Conservation (phyloP, 2,113 vertebrate genomes). For the Anthoscopus minutus region DNA sequence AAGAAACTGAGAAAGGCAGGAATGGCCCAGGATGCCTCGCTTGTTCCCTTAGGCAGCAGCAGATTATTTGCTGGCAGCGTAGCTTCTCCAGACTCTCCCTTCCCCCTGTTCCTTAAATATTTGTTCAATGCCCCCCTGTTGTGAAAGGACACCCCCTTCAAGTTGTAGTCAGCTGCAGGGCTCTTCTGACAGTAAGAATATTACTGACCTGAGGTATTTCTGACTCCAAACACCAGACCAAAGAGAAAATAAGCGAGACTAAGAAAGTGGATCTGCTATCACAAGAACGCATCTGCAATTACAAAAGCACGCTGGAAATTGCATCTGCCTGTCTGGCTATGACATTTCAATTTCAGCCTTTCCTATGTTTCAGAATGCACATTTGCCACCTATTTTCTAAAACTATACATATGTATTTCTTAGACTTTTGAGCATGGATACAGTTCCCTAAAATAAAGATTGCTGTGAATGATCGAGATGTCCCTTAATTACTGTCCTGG, state of each 20-base stretch:
- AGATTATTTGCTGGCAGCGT: background rate
- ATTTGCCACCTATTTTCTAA: background rate
- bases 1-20: background rate
- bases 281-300: background rate
- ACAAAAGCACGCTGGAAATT: background rate
- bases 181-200: background rate
- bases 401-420: background rate
- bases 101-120: background rate
- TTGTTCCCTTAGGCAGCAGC: background rate
- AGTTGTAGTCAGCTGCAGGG: background rate
- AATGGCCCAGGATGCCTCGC: background rate
- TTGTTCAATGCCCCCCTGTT: background rate
- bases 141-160: background rate
- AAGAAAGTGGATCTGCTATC: background rate
- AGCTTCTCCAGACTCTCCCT: background rate
- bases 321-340: background rate
- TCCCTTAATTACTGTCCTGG: background rate
- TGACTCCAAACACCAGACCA: background rate
- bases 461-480: background rate
- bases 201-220: background rate
- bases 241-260: background rate
- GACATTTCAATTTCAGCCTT: constrained; percentile 14
- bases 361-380: background rate
- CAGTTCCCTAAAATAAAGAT: background rate
- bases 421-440: background rate